Evolutionary conservation across 1,140 invertebrate genomes (phyloP), one percentile per base, ranked within the genome.

Genomic region (Zeugodacus cucurbitae): DNA sequence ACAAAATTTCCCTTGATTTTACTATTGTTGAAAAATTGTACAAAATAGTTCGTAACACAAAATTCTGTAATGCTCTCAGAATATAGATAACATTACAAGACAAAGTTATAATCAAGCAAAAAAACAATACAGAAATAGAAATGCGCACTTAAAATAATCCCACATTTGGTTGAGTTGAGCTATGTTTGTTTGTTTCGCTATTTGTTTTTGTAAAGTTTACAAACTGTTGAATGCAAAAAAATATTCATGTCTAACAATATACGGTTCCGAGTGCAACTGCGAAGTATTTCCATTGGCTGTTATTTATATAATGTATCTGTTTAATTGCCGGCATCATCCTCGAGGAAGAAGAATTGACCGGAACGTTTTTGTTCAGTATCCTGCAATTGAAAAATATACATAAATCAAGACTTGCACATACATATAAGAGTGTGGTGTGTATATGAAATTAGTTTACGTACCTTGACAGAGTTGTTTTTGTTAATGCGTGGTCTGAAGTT

Each of bases 401-500:
- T 74, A 70, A 48, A 54, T 54, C 41, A 48, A 48, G 17, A 11
- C 10, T 2, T 78, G 8, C 34, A 89, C 22, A 32, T 17, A 89
- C 88, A 20, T 54, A 26, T 74, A 41, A 90, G 22, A 82, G 10
- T 48, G 0, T 14, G 11, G 3, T n/a, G 11, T 20, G 48, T 17
- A 54, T 87, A 70, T 22, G 20, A 48, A 88, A 59, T 78, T 88
- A 89, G 90, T 89, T 89, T 62, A 90, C 88, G 88, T 94, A 97
- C 97, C 95, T 99, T 99, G 0, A 99, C 98, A 88, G 99, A 99
- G 91, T 98, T 96, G 91, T 96, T 95, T 93, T 99, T 99, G 94
- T 99, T 99, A 91, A 99, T 99, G 89, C 99, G 95, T 7, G 99
- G 99, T 93, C 99, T 94, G 94, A 98, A 99, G 93, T 99, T 99